Base-by-base conservation (phyloP, 2,113 vertebrate genomes). In the Stigmatopora argus region DNA sequence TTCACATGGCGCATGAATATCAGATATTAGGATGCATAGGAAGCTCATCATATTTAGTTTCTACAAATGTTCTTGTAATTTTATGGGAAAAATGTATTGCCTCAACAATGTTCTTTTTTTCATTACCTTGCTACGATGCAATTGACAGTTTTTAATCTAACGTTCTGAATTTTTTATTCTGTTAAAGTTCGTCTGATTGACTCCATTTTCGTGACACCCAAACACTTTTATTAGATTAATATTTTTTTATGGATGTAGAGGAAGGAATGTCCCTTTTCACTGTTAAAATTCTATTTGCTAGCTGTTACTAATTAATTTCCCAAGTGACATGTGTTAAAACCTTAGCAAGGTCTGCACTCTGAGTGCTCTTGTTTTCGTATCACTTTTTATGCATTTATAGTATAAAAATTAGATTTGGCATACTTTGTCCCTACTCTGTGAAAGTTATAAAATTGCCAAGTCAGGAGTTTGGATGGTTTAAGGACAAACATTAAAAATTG, bases 401-500 rank as follows among this genome's bases (percentile, higher is more conserved):
- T 60, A 19, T 44, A 68, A 78, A 52, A 67, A 74, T 78, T 26
- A 61, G 45, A 66, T 51, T 59, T 76, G 71, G 46, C 71, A 52
- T 65, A 52, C 17, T 66, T 57, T 79, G 70, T 38, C 17, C 41
- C 59, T 11, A 10, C 6, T 41, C 48, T 46, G 71, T 70, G 63
- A 59, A 64, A 66, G 76, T 78, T 63, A 71, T 38, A 64, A 64
- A 59, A 72, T 14, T 70, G 75, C 65, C 45, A 60, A 52, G 10
- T 83, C 72, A 73, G 65, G 61, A 61, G 61, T 79, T 76, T 75
- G 64, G 0, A 8, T 44, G 62, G 35, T 78, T 80, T 81, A 61
- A 84, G 75, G 72, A 74, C 71, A 78, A 73, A 70, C 71, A 69
- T 47, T 69, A 74, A 65, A 84, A 62, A 68, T 64, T 82, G 81